Conservation (phyloP, 2,797 vertebrate genomes). For the Parauchenoglanis ngamensis region DNA sequence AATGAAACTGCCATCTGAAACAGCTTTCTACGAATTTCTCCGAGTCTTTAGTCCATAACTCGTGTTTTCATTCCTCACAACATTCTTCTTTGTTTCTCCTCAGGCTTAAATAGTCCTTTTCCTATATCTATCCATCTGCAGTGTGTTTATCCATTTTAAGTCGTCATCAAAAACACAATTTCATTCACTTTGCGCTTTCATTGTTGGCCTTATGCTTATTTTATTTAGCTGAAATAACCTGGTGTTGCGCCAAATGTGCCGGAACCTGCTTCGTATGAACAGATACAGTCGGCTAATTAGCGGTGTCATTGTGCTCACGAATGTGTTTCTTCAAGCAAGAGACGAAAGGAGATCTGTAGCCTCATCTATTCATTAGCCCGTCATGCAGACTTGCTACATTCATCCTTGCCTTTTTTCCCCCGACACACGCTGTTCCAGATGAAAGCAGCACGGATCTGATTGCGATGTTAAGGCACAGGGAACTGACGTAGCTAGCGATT, state of each 20-base stretch:
- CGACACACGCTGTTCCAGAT: conserved; percentile 27
- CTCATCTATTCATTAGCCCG: conserved; percentile 48
- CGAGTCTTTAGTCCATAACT: background rate
- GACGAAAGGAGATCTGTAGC: conserved; percentile 30
- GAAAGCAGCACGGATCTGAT: conserved; percentile 32
- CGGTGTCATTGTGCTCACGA: background rate
- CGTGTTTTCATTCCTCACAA: background rate
- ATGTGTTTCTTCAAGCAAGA: conserved; percentile 24
- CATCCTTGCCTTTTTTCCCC: conserved; percentile 6
- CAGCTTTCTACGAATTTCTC: background rate
- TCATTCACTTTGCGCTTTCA: background rate
- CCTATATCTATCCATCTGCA: background rate
- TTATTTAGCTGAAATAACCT: background rate
- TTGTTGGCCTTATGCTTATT: background rate
- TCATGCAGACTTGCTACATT: conserved; percentile 31
- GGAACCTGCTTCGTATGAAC: background rate
- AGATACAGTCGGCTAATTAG: conserved; percentile 29
- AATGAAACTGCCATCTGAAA: background rate
- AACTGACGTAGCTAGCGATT: conserved; percentile 50
- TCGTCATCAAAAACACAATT: background rate
- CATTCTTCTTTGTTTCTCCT: background rate
- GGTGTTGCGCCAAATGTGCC: background rate
- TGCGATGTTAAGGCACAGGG: conserved; percentile 31
- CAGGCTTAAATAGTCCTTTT: background rate
- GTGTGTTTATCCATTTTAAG: background rate